These are phyloP conservation scores for Andricus quercusramuli DNA, from an alignment of 2,888 invertebrate species.

Conservation along the genomic window DNA sequence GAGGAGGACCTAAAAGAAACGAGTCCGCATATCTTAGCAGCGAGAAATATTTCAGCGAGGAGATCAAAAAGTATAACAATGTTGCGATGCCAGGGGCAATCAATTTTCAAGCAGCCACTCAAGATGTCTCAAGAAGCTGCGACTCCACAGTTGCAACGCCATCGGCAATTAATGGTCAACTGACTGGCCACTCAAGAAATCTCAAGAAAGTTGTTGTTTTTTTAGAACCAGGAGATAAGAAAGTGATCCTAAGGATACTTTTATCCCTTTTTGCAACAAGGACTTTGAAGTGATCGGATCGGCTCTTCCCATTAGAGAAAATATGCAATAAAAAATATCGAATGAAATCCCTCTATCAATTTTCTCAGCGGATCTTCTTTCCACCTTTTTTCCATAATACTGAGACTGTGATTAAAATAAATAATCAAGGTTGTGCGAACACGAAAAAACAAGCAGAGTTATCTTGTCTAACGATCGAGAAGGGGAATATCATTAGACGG, in stretches of 20 bases:
- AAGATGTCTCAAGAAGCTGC: slow-evolving; percentile 31
- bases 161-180: slow-evolving; percentile 33
- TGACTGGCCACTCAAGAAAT: slow-evolving; percentile 36
- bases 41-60: slow-evolving; percentile 22
- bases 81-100: slow-evolving; percentile 34
- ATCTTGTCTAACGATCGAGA: slow-evolving; percentile 49
- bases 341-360: slow-evolving; percentile 4
- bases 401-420: slow-evolving; percentile 21
- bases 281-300: slow-evolving; percentile 22
- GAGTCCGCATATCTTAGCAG: slow-evolving; percentile 28
- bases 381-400: slow-evolving; percentile 12
- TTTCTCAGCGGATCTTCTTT: slow-evolving; percentile 3
- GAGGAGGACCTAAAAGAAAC: slow-evolving; percentile 24
- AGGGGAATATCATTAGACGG: slow-evolving; percentile 43
- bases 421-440: slow-evolving; percentile 11
- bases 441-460: background rate
- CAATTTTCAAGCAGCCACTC: slow-evolving; percentile 36
- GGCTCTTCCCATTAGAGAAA: slow-evolving; percentile 14
- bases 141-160: slow-evolving; percentile 35
- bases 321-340: slow-evolving; percentile 29
- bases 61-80: slow-evolving; percentile 37
- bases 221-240: slow-evolving; percentile 19
- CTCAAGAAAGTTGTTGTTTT: slow-evolving; percentile 10
- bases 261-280: slow-evolving; percentile 29
- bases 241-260: slow-evolving; percentile 20